phyloP scores from a whole-genome alignment of 2,113 vertebrate species.

The Xyrauchen texanus region DNA sequence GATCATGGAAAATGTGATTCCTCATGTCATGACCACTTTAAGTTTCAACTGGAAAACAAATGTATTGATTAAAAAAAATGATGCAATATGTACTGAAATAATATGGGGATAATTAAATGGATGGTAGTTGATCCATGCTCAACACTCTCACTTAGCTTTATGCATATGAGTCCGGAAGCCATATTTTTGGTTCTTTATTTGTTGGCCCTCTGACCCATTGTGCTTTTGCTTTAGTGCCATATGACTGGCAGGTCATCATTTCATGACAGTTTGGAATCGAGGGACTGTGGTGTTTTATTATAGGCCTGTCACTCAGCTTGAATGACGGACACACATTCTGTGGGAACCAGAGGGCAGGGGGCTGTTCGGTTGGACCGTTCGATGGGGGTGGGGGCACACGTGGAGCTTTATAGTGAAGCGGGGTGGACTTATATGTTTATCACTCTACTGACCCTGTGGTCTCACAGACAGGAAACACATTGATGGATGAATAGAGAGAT shows the following conservation, averaged over 20 bases:
- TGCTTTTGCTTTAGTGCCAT: constrained; percentile 3
- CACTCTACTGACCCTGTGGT: constrained; percentile 64
- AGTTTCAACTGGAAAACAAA: too few relatives aligned
- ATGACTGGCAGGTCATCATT: constrained; percentile 19
- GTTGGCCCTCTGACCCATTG: not conserved
- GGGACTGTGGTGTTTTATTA: constrained; percentile 43
- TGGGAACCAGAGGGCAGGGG: constrained; percentile 65
- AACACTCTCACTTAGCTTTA: not conserved
- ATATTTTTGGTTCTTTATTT: constrained; percentile 1
- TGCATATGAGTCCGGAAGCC: constrained; percentile 3
- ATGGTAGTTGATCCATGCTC: not conserved
- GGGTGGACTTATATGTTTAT: constrained; percentile 72
- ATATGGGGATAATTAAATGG: not conserved
- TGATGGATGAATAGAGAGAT: constrained; percentile 73
- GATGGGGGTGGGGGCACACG: constrained; percentile 55
- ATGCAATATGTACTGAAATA: not conserved
- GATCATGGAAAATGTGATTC: too few relatives aligned
- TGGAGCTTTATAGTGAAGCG: constrained; percentile 17
- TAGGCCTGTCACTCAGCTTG: constrained; percentile 63
- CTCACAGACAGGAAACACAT: constrained; percentile 62
- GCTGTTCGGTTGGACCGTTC: not conserved
- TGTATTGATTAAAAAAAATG: too few relatives aligned
- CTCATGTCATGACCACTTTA: too few relatives aligned
- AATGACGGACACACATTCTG: constrained; percentile 65
- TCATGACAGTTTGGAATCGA: constrained; percentile 11